These are phyloP conservation scores for Hyphantria cunea DNA, from an alignment of 1,140 invertebrate genomes.

Conservation along the genomic window DNA sequence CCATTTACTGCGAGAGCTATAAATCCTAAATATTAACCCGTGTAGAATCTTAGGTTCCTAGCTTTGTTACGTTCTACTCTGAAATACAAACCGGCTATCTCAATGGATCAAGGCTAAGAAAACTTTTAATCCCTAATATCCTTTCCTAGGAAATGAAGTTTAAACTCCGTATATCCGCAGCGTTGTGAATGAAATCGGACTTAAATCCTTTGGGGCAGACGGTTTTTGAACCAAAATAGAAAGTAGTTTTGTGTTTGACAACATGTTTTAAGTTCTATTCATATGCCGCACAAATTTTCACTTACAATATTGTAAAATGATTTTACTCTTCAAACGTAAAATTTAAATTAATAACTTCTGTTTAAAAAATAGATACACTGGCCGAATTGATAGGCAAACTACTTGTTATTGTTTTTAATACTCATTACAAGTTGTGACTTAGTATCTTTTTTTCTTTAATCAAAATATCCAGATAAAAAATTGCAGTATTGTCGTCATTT, in stretches of 20 bases:
- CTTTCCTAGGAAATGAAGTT: slow-evolving; percentile 49
- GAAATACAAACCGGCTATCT: slow-evolving; percentile 31
- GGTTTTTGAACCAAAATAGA: slow-evolving; percentile 19
- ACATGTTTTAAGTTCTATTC: background rate
- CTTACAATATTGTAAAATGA: too few species aligned
- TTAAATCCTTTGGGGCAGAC: slow-evolving; percentile 33
- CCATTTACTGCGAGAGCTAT: slow-evolving; percentile 2
- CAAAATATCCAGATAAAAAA: too few species aligned
- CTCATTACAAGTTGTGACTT: too few species aligned
- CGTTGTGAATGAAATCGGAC: slow-evolving; percentile 36
- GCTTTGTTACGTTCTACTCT: slow-evolving; percentile 9
- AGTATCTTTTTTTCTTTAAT: too few species aligned
- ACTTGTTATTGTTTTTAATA: too few species aligned
- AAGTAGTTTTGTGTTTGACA: slow-evolving; percentile 10
- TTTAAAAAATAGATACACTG: too few species aligned
- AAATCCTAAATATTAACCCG: slow-evolving; percentile 10
- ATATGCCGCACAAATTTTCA: too few species aligned
- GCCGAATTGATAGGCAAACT: too few species aligned
- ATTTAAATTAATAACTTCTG: too few species aligned
- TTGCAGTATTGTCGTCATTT: too few species aligned
- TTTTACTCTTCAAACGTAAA: background rate
- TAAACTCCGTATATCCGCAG: slow-evolving; percentile 40
- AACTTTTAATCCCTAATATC: slow-evolving; percentile 52
- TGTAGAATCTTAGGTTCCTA: slow-evolving; percentile 20
- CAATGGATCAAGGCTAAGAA: slow-evolving; percentile 36